Base-by-base conservation (phyloP, 2,113 vertebrate genomes). In the Ellobius talpinus region DNA sequence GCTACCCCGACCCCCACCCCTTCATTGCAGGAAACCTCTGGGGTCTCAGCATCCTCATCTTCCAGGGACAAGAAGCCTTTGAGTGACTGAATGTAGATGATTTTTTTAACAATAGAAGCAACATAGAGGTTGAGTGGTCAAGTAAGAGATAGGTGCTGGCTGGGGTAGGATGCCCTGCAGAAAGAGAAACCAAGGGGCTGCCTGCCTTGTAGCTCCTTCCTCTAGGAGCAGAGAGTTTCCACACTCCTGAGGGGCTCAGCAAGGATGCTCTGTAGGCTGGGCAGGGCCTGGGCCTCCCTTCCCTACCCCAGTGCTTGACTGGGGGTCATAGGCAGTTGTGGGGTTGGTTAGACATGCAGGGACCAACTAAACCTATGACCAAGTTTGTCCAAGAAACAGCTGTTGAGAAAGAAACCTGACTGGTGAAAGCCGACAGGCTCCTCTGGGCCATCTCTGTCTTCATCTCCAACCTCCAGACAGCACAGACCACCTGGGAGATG, bases 61-160 rank as follows among this genome's bases (percentile, higher is more conserved):
- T 33, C 12, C 66, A 33, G 66, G 66, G 31, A 33, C 31, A 33
- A 5, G 31, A 33, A 96, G 88, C 66, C 84, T 92, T 68, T 2
- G 39, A 65, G 58, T 87, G 65, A 87, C 39, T 85, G 91, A 93
- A 95, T 92, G 72, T 61, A 78, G 90, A 77, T 89, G 97, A 92
- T 97, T 97, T 97, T 97, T 97, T 98, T 96, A 97, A 87, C 42
- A 89, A 23, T 50, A 78, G 74, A 52, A 52, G 33, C 77, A 84
- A 94, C 93, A 89, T 10, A 91, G 66, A 23, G 24, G 55, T 45
- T 55, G 39, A 47, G 63, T 61, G 73, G 94, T 88, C 96, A 92
- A 78, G 88, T n/a, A 74, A 70, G 68, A 70, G 88, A 33, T 36
- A 5, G 70, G 52, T n/a, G 76, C 0, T 3, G 21, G 91, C 33